phyloP scores from a whole-genome alignment of 2,888 invertebrate genomes.

The Helicoverpa assulta region DNA sequence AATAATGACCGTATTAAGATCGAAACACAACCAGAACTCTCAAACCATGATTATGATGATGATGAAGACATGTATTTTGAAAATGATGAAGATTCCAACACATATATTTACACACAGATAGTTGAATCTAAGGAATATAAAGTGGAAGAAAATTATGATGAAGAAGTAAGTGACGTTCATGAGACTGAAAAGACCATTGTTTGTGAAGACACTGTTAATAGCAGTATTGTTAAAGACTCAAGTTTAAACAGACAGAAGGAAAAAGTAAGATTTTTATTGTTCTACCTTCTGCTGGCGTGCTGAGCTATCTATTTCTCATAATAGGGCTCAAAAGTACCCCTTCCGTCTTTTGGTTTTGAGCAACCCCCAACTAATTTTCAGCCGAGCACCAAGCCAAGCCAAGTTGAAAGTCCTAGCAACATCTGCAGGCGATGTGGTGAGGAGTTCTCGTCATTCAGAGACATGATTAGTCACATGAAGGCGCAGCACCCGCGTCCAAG shows the following conservation, averaged over 20 bases:
- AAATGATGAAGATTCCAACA: conserved; percentile 11
- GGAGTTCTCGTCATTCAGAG: conserved; percentile 18
- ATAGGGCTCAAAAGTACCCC: no score
- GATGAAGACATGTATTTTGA: conserved; percentile 20
- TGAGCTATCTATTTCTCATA: no score
- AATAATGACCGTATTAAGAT: conserved; percentile 27
- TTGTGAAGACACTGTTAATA: background rate
- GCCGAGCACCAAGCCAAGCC: background rate
- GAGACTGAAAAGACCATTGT: background rate
- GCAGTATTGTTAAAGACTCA: background rate
- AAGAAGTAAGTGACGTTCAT: background rate
- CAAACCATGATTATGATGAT: conserved; percentile 3
- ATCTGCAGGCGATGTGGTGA: conserved; percentile 38
- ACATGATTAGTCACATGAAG: conserved; percentile 29
- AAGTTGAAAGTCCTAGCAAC: conserved; percentile 6
- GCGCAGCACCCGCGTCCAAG: conserved; percentile 25
- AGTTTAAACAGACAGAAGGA: background rate
- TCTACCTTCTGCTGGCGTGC: no score
- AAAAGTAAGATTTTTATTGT: conserved; percentile 2
- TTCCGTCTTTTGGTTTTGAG: no score
- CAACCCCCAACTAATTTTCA: no score
- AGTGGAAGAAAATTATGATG: background rate
- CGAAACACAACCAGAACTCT: background rate
- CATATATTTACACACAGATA: background rate
- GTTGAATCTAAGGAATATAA: background rate